Conservation (phyloP, 2,888 invertebrate species). For the Endomychus coccineus region DNA sequence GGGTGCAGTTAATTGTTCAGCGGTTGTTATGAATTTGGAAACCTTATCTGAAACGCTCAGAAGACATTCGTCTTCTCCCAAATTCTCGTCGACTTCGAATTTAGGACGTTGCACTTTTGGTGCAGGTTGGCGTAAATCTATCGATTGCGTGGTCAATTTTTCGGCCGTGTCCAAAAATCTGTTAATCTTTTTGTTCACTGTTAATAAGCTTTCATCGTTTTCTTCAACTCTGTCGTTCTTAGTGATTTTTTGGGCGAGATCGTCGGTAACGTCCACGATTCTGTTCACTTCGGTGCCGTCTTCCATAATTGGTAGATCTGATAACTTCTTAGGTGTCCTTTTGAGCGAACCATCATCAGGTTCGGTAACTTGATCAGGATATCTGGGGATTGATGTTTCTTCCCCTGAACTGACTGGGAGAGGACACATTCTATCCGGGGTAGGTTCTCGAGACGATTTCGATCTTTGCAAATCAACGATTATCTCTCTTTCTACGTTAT, state of each 20-base stretch:
- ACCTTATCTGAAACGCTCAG: slow-evolving; percentile 64
- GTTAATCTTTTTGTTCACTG: slow-evolving; percentile 52
- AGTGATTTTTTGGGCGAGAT: slow-evolving; percentile 27
- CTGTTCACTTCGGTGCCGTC: slow-evolving; percentile 53
- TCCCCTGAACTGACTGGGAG: slow-evolving; percentile 53
- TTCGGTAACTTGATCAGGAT: slow-evolving; percentile 67
- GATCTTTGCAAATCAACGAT: slow-evolving; percentile 64
- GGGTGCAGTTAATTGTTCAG: slow-evolving; percentile 38
- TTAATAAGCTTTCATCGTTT: slow-evolving; percentile 48
- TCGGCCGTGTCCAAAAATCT: slow-evolving; percentile 41
- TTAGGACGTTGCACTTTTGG: slow-evolving; percentile 43
- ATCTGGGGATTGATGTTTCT: slow-evolving; percentile 57
- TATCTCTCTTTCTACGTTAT: slow-evolving; percentile 49
- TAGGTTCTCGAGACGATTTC: slow-evolving; percentile 67
- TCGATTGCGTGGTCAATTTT: slow-evolving; percentile 31
- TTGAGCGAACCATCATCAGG: slow-evolving; percentile 57
- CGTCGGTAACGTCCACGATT: slow-evolving; percentile 33
- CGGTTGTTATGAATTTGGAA: slow-evolving; percentile 54
- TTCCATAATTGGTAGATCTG: slow-evolving; percentile 51
- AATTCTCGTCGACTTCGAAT: slow-evolving; percentile 49
- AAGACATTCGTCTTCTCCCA: slow-evolving; percentile 56
- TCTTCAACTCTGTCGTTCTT: slow-evolving; percentile 41
- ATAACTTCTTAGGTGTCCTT: slow-evolving; percentile 40
- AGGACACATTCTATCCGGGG: slow-evolving; percentile 64
- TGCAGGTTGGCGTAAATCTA: slow-evolving; percentile 35